Base-by-base conservation (phyloP, 2,888 invertebrate genomes). In the Drosophila emarginata region DNA sequence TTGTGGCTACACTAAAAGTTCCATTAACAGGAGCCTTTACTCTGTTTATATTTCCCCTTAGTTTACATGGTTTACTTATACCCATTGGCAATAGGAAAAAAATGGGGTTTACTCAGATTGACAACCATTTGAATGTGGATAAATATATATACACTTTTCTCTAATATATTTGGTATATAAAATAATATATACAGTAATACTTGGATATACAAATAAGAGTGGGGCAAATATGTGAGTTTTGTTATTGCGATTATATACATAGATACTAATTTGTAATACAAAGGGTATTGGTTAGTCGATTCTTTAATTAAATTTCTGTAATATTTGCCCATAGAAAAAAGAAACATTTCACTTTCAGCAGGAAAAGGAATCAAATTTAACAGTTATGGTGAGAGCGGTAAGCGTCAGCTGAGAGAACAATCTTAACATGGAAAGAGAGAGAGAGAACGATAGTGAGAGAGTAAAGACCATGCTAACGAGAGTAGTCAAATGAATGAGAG, bases 401-500 rank as follows among this genome's bases (percentile, higher is more conserved):
- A 45, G 18, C 56, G 32, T 32, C 32, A 32, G 32, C 32, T 32
- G 32, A 32, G 32, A 32, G 32, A 32, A 11, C 11, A 32, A 32
- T 32, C 32, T 32, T 32, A 32, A 32, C 32, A 32, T 32, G 32
- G 9, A 32, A 32, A 32, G 32, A 9, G 15, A 40, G 40, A 58
- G 15, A 28, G 12, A 56, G n/a, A 40, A 39, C 1, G 64, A 60
- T 50, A 56, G 60, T 15, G 52, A 57, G 57, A 36, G 64, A 39
- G 59, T 53, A 60, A 56, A 11, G 28, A 40, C 32, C 32, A 32
- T 2, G 32, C 32, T 32, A 32, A 32, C 32, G 32, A 32, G 32
- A 32, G 32, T 11, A 32, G 32, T 9, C 9, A 32, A 32, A 32
- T 32, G 32, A 32, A 32, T 32, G 61, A 12, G 18, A 64, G 23